Evolutionary conservation across 2,113 vertebrate genomes (phyloP).

Genomic region (Bagarius yarrelli): DNA sequence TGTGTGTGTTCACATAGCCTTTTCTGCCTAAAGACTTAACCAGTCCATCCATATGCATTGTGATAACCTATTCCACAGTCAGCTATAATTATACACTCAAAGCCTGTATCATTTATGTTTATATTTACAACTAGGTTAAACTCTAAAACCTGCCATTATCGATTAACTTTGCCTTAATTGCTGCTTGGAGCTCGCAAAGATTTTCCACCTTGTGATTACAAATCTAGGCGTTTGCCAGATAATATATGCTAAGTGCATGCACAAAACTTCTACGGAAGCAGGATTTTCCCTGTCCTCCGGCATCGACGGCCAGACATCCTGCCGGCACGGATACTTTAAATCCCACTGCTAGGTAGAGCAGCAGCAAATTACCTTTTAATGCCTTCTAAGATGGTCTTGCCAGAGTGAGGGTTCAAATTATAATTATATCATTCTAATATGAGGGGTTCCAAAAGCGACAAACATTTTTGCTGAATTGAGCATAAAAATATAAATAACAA

Average conservation of each 20-base stretch:
- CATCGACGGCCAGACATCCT: conserved; percentile 2
- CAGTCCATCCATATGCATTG: conserved; percentile 56
- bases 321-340: background rate
- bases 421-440: conserved; percentile 19
- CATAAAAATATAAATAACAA: background rate
- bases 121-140: conserved; percentile 72
- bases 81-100: conserved; percentile 64
- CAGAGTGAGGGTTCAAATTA: conserved; percentile 23
- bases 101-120: conserved; percentile 72
- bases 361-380: conserved; percentile 35
- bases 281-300: conserved; percentile 51
- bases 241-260: conserved; percentile 57
- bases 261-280: conserved; percentile 57
- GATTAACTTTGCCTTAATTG: conserved; percentile 75
- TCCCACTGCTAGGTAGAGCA: background rate
- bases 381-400: conserved; percentile 20
- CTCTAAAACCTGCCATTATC: conserved; percentile 72
- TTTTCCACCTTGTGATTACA: conserved; percentile 69
- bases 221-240: conserved; percentile 49
- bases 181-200: conserved; percentile 69
- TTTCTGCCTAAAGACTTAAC: conserved; percentile 18
- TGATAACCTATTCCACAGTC: conserved; percentile 60
- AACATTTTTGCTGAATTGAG: background rate
- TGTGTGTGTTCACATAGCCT: background rate
- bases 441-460: background rate